phyloP scores from a whole-genome alignment of 2,797 vertebrate species.

The Jordanella pulchra region DNA sequence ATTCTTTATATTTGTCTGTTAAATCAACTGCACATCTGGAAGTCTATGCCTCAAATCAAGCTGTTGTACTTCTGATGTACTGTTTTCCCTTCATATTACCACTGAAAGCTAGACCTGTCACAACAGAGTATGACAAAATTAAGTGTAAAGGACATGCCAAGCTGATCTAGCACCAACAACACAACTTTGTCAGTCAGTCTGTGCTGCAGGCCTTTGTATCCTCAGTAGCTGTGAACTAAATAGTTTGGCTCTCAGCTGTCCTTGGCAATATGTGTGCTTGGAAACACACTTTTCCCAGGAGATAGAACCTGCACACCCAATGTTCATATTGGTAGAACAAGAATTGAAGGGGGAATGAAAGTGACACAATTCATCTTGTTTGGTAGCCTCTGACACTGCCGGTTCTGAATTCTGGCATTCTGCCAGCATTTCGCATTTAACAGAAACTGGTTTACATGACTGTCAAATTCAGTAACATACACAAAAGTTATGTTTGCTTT shows the following conservation, averaged over 20 bases:
- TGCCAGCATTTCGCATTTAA: background rate
- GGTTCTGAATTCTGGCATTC: background rate
- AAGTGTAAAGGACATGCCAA: conserved; percentile 2
- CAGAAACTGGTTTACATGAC: background rate
- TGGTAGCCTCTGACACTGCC: background rate
- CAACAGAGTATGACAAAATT: background rate
- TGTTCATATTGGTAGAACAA: background rate
- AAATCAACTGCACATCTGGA: background rate
- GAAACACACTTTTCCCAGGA: conserved; percentile 1
- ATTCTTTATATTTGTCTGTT: background rate
- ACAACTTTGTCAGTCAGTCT: conserved; percentile 2
- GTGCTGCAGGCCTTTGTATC: conserved; percentile 4
- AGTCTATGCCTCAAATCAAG: background rate
- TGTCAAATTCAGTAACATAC: background rate
- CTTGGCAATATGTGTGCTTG: conserved; percentile 9
- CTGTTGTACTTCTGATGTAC: background rate
- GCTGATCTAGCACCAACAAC: background rate
- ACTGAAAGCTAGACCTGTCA: background rate
- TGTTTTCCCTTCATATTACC: background rate
- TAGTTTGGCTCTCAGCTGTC: conserved; percentile 12
- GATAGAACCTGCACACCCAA: background rate
- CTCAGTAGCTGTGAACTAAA: conserved; percentile 8
- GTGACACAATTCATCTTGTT: conserved; percentile 3
- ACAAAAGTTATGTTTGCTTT: background rate
- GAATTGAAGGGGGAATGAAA: conserved; percentile 4